phyloP scores from a whole-genome alignment of 2,888 invertebrate species.

The Plagiodera versicolora region DNA sequence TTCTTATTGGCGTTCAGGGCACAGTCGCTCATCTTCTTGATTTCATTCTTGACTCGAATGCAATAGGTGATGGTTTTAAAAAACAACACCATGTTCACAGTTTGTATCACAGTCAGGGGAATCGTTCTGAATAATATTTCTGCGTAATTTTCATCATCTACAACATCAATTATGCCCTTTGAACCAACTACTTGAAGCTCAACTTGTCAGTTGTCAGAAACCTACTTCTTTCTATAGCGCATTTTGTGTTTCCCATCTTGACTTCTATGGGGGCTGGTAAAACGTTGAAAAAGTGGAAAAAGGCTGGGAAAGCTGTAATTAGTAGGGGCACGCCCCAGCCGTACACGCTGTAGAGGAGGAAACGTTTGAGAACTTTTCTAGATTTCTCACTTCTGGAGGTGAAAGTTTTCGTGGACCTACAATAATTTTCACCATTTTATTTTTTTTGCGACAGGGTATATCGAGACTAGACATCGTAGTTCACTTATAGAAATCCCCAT shows the following conservation, averaged over 20 bases:
- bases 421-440: constrained; percentile 8
- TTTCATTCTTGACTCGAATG: constrained; percentile 72
- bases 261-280: constrained; percentile 41
- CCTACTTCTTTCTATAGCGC: constrained; percentile 34
- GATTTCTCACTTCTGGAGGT: constrained; percentile 19
- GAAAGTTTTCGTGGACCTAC: constrained; percentile 19
- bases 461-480: too few species aligned
- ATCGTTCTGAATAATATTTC: constrained; percentile 41
- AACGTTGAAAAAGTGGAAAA: constrained; percentile 59
- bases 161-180: not conserved
- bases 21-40: constrained; percentile 67
- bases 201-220: not conserved
- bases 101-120: constrained; percentile 65
- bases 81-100: constrained; percentile 68
- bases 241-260: constrained; percentile 31
- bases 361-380: constrained; percentile 59
- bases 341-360: constrained; percentile 68
- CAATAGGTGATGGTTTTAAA: constrained; percentile 70
- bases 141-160: constrained; percentile 36
- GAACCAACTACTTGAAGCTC: not conserved
- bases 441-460: too few species aligned
- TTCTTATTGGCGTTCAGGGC: constrained; percentile 26
- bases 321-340: constrained; percentile 69
- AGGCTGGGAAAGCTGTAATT: constrained; percentile 59
- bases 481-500: too few species aligned